Percentiles rank a stretch among this genome's conserved stretches.
Evolutionary conservation across 2,888 invertebrate species (phyloP).

Genomic region (Lasioglossum marginatum): DNA sequence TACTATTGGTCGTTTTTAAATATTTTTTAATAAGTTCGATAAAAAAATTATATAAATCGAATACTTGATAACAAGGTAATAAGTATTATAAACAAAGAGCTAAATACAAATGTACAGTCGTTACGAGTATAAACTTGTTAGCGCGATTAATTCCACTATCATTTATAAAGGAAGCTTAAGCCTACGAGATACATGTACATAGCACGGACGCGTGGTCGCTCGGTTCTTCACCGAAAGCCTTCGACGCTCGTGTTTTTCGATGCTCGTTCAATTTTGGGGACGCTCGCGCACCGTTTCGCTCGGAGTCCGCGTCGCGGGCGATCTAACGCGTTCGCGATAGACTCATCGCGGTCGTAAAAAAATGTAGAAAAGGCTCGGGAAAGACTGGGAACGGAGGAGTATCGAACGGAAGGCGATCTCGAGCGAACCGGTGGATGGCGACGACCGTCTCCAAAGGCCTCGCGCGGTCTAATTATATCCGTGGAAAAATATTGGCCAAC

Average conservation of each 20-base stretch:
- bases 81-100: slow-evolving; percentile 84
- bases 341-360: neutral
- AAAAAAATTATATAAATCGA: slow-evolving; percentile 85
- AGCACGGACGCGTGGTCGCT: slow-evolving; percentile 27
- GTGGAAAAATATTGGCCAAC: slow-evolving; percentile 42
- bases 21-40: slow-evolving; percentile 85
- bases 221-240: slow-evolving; percentile 8
- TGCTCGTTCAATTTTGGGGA: neutral
- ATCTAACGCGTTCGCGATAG: neutral
- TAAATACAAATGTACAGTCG: slow-evolving; percentile 84
- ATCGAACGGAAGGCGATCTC: neutral
- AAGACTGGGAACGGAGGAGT: neutral
- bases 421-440: slow-evolving; percentile 20
- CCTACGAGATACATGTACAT: slow-evolving; percentile 73
- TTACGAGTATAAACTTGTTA: slow-evolving; percentile 82
- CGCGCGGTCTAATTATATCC: slow-evolving; percentile 19
- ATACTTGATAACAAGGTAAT: slow-evolving; percentile 85
- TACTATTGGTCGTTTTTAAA: slow-evolving; percentile 78
- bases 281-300: slow-evolving; percentile 17
- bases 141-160: slow-evolving; percentile 79
- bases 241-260: neutral
- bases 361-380: neutral
- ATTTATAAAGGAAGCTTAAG: slow-evolving; percentile 79
- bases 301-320: neutral
- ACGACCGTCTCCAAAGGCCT: slow-evolving; percentile 24